A percentile compares a stretch with the other conserved stretches of the same genome.
Evolutionary conservation across 2,113 vertebrate species (phyloP).

Genomic region (Zosterops japonicus): DNA sequence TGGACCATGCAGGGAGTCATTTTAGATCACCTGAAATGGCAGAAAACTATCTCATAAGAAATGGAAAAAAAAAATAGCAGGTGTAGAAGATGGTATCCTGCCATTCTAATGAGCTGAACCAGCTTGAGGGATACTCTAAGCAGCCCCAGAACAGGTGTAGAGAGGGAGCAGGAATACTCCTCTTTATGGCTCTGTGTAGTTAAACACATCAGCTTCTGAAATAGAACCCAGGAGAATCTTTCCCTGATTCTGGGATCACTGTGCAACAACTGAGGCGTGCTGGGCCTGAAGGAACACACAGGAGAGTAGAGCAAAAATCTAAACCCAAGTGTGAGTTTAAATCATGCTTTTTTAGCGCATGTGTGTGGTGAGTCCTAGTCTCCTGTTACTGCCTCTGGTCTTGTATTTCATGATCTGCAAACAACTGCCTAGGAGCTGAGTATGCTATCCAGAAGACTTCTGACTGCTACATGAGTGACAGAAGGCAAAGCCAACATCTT

Average conservation of each 20-base stretch:
- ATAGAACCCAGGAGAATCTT: neutral
- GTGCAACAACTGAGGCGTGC: neutral
- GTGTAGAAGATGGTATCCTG: neutral
- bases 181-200: neutral
- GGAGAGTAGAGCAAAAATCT: neutral
- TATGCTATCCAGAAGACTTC: neutral
- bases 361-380: neutral
- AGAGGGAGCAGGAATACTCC: neutral
- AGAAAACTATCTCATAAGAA: neutral
- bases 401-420: neutral
- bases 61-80: neutral
- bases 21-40: neutral
- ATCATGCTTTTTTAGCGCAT: neutral
- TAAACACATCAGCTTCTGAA: neutral
- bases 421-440: neutral
- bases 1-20: neutral
- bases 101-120: neutral
- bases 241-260: fast-evolving
- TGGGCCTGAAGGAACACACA: neutral
- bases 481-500: neutral
- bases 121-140: neutral
- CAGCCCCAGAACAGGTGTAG: neutral
- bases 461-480: neutral
- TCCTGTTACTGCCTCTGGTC: neutral
- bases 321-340: neutral